These are phyloP conservation scores for Thereva nobilitata DNA, from an alignment of 2,888 invertebrate species.

Conservation along the genomic window DNA sequence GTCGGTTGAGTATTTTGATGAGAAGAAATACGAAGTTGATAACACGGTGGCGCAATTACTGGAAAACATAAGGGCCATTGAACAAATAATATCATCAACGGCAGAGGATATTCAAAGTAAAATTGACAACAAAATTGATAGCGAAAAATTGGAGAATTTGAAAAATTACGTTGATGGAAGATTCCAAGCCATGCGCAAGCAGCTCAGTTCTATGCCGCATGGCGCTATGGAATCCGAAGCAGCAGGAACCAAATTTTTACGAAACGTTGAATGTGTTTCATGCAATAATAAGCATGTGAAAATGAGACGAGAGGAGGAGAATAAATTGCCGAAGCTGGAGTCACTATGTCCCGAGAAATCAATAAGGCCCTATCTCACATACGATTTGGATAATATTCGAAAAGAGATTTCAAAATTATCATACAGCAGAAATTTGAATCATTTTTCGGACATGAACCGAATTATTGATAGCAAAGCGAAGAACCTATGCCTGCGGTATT, in stretches of 20 bases:
- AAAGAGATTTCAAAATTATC: slow-evolving; percentile 43
- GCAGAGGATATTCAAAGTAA: slow-evolving; percentile 63
- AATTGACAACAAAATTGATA: slow-evolving; percentile 65
- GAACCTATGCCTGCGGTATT: slow-evolving; percentile 64
- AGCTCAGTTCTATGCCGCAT: neutral
- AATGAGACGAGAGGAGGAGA: slow-evolving; percentile 66
- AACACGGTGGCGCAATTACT: slow-evolving; percentile 68
- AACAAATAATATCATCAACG: slow-evolving; percentile 65
- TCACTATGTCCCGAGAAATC: slow-evolving; percentile 64
- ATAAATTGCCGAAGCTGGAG: slow-evolving; percentile 59
- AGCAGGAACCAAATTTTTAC: slow-evolving; percentile 71
- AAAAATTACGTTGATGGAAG: neutral
- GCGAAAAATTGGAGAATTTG: slow-evolving; percentile 42
- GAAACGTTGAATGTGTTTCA: slow-evolving; percentile 75
- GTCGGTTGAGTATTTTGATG: slow-evolving; percentile 71
- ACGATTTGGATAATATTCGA: slow-evolving; percentile 66
- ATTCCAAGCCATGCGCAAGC: neutral
- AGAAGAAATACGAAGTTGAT: slow-evolving; percentile 64
- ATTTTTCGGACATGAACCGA: slow-evolving; percentile 43
- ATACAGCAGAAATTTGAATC: slow-evolving; percentile 56
- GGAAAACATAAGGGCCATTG: slow-evolving; percentile 65
- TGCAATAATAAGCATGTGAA: slow-evolving; percentile 72
- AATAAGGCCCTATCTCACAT: slow-evolving; percentile 72
- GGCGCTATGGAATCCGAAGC: slow-evolving; percentile 68
- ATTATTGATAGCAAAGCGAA: neutral